A percentile compares a stretch with the other conserved stretches of the same genome.
Conservation (phyloP, 2,888 invertebrate genomes). For the Xestia rhomboidea region DNA sequence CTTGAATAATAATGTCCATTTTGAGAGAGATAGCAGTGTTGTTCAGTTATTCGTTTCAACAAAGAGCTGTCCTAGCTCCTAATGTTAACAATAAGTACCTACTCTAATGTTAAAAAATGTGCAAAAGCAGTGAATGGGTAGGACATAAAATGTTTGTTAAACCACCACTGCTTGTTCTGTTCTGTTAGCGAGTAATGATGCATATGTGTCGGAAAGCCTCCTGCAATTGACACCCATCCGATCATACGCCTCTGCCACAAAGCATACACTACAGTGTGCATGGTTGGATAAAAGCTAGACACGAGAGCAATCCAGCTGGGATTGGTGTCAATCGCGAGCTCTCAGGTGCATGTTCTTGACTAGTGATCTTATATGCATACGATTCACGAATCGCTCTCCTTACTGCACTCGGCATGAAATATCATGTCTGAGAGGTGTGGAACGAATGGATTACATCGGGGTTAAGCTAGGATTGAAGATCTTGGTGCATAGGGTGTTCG, state of each 20-base stretch:
- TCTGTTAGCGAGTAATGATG: neutral
- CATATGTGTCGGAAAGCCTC: neutral
- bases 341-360: neutral
- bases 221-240: conserved; percentile 27
- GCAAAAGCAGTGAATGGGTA: neutral
- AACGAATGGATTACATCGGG: neutral
- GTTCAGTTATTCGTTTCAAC: neutral
- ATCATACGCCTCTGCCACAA: neutral
- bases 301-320: neutral
- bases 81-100: neutral
- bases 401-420: neutral
- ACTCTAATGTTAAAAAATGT: neutral
- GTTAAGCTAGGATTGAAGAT: neutral
- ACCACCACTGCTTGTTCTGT: neutral
- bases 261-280: neutral
- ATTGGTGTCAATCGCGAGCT: conserved; percentile 15
- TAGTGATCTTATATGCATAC: neutral
- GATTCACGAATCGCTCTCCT: neutral
- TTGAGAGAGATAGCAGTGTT: neutral
- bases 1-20: conserved; percentile 36
- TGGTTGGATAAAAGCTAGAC: neutral
- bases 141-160: neutral
- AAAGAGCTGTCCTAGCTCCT: neutral
- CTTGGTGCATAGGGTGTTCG: neutral
- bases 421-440: neutral